A percentile compares a stretch with the other conserved stretches of the same genome.
These are phyloP conservation scores for Punctoribates punctum DNA, from an alignment of 2,888 invertebrate genomes.

Conservation along the genomic window DNA sequence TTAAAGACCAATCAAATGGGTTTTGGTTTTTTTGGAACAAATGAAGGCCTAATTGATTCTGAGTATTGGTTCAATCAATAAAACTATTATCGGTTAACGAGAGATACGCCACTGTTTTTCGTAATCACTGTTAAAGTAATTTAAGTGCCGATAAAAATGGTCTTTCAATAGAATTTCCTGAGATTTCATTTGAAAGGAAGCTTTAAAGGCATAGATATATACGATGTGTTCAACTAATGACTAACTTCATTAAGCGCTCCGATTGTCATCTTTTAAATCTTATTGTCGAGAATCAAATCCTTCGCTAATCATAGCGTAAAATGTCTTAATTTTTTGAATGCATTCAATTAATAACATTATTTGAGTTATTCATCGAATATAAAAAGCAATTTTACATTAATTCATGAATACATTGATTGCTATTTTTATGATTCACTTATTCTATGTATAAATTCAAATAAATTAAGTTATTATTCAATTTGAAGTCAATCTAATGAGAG, in stretches of 20 bases:
- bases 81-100: neutral
- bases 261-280: conserved; percentile 8
- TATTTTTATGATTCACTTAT: neutral
- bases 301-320: neutral
- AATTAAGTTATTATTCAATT: neutral
- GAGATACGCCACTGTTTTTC: conserved; percentile 19
- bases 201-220: conserved; percentile 4
- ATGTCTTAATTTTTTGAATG: neutral
- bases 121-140: conserved; percentile 10
- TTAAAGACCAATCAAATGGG: no score
- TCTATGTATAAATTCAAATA: neutral
- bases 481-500: neutral
- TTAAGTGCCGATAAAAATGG: conserved; percentile 32
- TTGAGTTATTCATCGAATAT: neutral
- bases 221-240: conserved; percentile 12
- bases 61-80: neutral
- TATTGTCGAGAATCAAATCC: conserved; percentile 21
- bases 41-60: no score
- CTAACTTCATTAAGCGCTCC: conserved; percentile 30
- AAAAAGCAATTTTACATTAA: no score
- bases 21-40: no score
- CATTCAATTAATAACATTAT: neutral
- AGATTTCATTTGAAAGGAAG: conserved; percentile 18
- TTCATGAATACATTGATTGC: no score
- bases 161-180: conserved; percentile 31